A percentile compares a stretch with the other conserved stretches of the same genome.
Evolutionary conservation across 2,888 invertebrate genomes (phyloP).

Genomic region (Barypeithes pellucidus): DNA sequence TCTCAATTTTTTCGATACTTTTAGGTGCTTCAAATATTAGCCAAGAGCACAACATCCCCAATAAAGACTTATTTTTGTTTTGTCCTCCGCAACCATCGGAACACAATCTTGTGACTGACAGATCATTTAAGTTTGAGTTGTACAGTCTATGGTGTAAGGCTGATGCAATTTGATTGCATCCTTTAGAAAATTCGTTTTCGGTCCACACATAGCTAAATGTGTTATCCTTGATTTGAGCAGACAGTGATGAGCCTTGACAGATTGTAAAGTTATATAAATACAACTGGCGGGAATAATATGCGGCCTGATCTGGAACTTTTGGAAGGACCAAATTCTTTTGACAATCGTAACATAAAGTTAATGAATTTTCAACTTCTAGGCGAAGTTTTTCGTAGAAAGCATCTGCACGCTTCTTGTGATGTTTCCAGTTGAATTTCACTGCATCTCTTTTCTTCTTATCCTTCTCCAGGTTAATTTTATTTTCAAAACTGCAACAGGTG

Average conservation of each 20-base stretch:
- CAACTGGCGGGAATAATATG: not conserved
- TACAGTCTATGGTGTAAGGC: conserved; percentile 38
- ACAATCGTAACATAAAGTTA: conserved; percentile 36
- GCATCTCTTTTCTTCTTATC: not conserved
- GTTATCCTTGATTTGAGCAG: conserved; percentile 28
- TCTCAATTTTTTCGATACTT: too few relatives aligned
- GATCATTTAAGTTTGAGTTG: conserved; percentile 21
- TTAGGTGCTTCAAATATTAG: too few relatives aligned
- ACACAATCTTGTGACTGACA: conserved; percentile 36
- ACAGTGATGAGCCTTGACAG: conserved; percentile 35
- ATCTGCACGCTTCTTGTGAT: conserved; percentile 18
- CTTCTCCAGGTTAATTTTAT: conserved; percentile 11
- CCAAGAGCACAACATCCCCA: conserved; percentile 15
- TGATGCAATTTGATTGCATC: not conserved
- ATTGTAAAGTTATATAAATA: conserved; percentile 48
- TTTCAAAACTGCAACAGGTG: conserved; percentile 11
- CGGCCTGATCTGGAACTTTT: conserved; percentile 14
- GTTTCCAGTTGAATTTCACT: not conserved
- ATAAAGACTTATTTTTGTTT: conserved; percentile 34
- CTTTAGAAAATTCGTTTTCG: conserved; percentile 3
- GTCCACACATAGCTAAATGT: conserved; percentile 8
- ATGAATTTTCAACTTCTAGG: too few relatives aligned
- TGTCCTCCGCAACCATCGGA: conserved; percentile 46
- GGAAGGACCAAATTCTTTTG: conserved; percentile 48
- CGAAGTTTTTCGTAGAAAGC: conserved; percentile 13